phyloP scores from a whole-genome alignment of 2,888 invertebrate genomes.

The Pharmacophagus antenor region DNA sequence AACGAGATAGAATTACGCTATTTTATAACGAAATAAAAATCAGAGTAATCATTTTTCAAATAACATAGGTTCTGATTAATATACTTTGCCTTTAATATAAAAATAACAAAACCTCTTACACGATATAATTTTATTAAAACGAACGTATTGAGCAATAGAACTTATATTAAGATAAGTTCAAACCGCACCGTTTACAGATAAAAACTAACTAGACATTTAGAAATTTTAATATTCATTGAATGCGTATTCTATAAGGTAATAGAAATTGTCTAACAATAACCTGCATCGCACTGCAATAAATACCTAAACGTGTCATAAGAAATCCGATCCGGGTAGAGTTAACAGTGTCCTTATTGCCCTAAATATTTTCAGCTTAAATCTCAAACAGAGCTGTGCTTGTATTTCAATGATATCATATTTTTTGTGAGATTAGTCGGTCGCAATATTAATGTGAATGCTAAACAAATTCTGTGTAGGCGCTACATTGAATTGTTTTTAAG shows the following conservation, averaged over 20 bases:
- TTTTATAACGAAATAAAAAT: no score
- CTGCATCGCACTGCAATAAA: constrained; percentile 40
- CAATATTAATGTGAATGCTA: neutral
- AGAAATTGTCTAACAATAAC: neutral
- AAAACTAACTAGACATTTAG: neutral
- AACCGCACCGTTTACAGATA: neutral
- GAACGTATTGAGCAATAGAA: neutral
- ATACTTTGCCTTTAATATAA: no score
- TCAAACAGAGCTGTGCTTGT: constrained; percentile 25
- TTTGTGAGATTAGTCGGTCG: constrained; percentile 12
- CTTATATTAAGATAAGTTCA: neutral
- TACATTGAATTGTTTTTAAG: neutral
- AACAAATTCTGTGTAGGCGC: neutral
- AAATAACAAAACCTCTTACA: neutral
- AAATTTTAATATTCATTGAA: no score
- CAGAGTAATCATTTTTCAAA: no score
- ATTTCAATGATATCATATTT: constrained; percentile 16
- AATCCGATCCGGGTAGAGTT: constrained; percentile 15
- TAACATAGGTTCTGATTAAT: no score
- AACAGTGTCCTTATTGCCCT: constrained; percentile 23
- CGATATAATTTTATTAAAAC: neutral
- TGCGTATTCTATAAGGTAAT: no score
- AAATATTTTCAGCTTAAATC: constrained; percentile 23
- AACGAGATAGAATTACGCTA: neutral
- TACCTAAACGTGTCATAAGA: constrained; percentile 29